phyloP scores from a whole-genome alignment of 2,797 vertebrate genomes.

The Chromis chromis region DNA sequence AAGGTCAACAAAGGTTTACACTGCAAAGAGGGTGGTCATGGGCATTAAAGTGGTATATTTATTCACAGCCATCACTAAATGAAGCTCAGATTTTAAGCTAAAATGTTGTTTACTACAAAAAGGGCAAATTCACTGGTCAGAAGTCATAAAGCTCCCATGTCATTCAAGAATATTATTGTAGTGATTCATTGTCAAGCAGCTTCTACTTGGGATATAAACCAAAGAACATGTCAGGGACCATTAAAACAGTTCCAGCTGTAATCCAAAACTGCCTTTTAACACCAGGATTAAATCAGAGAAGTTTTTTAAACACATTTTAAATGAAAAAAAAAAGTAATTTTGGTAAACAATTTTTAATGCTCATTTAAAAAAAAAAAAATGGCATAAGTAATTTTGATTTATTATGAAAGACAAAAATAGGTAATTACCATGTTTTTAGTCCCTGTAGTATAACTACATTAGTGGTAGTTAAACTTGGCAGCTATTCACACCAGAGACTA shows the following conservation, averaged over 20 bases:
- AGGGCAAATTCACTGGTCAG: neutral
- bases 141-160: neutral
- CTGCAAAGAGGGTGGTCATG: neutral
- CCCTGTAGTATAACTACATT: constrained; percentile 11
- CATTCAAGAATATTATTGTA: neutral
- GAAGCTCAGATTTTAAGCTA: constrained; percentile 17
- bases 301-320: neutral
- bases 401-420: constrained; percentile 7
- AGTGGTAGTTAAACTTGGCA: constrained; percentile 9
- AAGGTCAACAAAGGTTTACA: constrained; percentile 17
- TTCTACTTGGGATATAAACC: constrained; percentile 13
- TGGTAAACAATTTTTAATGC: neutral
- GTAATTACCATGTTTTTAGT: constrained; percentile 13
- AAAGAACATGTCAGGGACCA: constrained; percentile 22
- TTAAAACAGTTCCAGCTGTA: neutral
- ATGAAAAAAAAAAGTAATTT: too few species aligned
- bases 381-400: neutral
- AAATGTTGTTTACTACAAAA: constrained; percentile 20
- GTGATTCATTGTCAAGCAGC: neutral
- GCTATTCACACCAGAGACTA: constrained; percentile 15
- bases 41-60: neutral
- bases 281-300: neutral
- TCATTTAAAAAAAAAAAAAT: neutral
- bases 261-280: neutral
- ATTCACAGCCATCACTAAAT: constrained; percentile 33